Evolutionary conservation across 1,140 invertebrate genomes (phyloP).

Genomic region (Melipona quadrifasciata): DNA sequence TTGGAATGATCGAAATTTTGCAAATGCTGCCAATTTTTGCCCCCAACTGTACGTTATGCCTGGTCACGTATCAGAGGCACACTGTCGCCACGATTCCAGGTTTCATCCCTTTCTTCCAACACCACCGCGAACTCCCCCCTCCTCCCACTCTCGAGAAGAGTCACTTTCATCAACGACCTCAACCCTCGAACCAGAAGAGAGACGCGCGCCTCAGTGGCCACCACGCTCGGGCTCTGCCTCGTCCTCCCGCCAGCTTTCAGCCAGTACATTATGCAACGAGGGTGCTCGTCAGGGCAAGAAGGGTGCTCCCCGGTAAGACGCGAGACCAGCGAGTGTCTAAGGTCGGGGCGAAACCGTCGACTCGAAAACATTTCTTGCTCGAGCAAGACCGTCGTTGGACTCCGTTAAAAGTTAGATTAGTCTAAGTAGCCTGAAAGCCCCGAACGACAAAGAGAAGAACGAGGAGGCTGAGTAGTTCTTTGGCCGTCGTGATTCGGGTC

Average conservation of each 20-base stretch:
- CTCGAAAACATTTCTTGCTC: constrained; percentile 61
- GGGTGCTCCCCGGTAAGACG: constrained; percentile 55
- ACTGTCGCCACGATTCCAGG: constrained; percentile 49
- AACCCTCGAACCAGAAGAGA: constrained; percentile 50
- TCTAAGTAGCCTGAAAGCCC: constrained; percentile 56
- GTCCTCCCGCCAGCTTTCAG: constrained; percentile 41
- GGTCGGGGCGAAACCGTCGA: constrained; percentile 27
- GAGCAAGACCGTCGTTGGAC: constrained; percentile 36
- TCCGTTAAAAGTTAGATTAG: constrained; percentile 65
- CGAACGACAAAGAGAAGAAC: constrained; percentile 51
- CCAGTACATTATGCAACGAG: constrained; percentile 69
- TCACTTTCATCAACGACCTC: constrained; percentile 50
- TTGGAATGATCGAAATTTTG: too few species aligned
- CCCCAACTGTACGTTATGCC: constrained; percentile 52
- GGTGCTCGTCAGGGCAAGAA: constrained; percentile 59
- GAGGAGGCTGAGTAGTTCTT: constrained; percentile 29
- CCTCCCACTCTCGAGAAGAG: neutral
- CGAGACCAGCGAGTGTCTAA: constrained; percentile 38
- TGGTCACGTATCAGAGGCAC: constrained; percentile 59
- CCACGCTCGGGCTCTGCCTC: constrained; percentile 41
- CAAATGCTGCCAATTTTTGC: neutral
- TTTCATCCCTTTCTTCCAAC: neutral
- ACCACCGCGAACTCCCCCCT: neutral
- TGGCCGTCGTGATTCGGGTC: constrained; percentile 33
- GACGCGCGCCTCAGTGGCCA: constrained; percentile 42